A percentile compares a stretch with the other conserved stretches of the same genome.
Conservation (phyloP, 2,888 invertebrate species). For the Eupeodes luniger region DNA sequence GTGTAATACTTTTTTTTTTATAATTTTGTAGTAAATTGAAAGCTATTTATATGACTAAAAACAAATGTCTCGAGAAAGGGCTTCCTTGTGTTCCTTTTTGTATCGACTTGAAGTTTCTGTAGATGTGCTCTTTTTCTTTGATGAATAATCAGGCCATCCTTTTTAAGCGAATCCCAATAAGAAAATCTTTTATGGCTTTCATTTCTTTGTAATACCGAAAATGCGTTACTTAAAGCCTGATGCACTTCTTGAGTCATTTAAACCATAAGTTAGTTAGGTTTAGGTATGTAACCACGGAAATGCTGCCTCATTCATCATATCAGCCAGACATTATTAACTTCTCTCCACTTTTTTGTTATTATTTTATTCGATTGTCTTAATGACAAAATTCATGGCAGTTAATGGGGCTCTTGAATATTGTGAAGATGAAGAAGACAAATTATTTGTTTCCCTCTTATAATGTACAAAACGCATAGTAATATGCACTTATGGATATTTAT, state of each 20-base stretch:
- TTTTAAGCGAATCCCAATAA: too few relatives aligned
- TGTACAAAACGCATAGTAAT: neutral
- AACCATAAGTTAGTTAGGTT: neutral
- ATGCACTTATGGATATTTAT: neutral
- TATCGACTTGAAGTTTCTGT: too few relatives aligned
- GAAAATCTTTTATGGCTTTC: too few relatives aligned
- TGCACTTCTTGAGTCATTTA: neutral
- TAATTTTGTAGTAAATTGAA: too few relatives aligned
- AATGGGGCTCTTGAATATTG: neutral
- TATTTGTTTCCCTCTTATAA: neutral
- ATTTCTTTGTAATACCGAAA: neutral
- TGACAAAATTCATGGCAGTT: slow-evolving; percentile 12
- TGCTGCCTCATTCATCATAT: slow-evolving; percentile 16
- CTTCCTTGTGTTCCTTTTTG: too few relatives aligned
- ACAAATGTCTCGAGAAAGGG: too few relatives aligned
- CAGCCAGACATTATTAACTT: slow-evolving; percentile 7
- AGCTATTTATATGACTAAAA: too few relatives aligned
- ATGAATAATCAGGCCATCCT: too few relatives aligned
- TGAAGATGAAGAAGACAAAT: neutral
- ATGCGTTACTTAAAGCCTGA: neutral
- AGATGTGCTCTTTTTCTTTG: too few relatives aligned
- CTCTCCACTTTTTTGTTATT: neutral
- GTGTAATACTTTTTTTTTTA: too few relatives aligned
- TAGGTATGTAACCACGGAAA: slow-evolving; percentile 8
- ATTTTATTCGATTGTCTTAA: slow-evolving; percentile 2